A percentile compares a stretch with the other conserved stretches of the same genome.
Conservation (phyloP, 30 jellyfish, hydroid and myxozoan genomes). For the Aurelia coerulea region DNA sequence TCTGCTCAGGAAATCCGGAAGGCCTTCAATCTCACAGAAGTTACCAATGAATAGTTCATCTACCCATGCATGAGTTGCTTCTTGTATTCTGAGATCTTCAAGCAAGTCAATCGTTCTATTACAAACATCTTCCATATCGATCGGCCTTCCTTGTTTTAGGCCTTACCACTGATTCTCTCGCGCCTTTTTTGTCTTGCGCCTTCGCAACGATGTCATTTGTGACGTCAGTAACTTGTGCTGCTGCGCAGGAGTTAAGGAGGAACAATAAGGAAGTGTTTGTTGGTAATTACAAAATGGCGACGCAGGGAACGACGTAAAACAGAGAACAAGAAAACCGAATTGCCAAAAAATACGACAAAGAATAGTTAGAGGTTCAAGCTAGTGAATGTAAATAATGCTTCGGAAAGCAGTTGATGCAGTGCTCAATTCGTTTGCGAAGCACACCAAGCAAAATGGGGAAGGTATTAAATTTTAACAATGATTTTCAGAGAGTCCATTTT, state of each 20-base stretch:
- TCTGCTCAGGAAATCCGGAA: constrained; percentile 3
- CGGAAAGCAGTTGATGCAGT: constrained; percentile 81
- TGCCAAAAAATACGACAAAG: not conserved
- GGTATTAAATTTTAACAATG: constrained; percentile 15
- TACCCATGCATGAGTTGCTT: constrained; percentile 22
- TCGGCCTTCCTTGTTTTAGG: not conserved
- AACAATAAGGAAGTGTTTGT: too few relatives aligned
- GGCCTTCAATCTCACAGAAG: constrained; percentile 55
- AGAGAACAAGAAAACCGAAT: not conserved
- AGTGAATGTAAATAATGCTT: constrained; percentile 8
- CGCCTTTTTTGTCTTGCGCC: not conserved
- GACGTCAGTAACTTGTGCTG: too few relatives aligned
- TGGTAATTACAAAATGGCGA: too few relatives aligned
- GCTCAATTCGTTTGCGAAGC: constrained; percentile 64
- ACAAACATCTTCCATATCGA: not conserved
- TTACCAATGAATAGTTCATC: constrained; percentile 17
- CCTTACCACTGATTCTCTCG: not conserved
- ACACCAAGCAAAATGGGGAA: constrained; percentile 58
- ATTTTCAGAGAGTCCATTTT: not conserved
- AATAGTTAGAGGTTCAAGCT: not conserved
- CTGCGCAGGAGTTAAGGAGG: too few relatives aligned
- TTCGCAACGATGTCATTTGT: too few relatives aligned
- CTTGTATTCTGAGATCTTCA: constrained; percentile 13
- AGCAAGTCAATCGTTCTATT: constrained; percentile 20
- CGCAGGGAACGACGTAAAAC: too few relatives aligned